These are phyloP conservation scores for Propithecus coquereli DNA, from an alignment of 2,113 vertebrate genomes.

Conservation along the genomic window DNA sequence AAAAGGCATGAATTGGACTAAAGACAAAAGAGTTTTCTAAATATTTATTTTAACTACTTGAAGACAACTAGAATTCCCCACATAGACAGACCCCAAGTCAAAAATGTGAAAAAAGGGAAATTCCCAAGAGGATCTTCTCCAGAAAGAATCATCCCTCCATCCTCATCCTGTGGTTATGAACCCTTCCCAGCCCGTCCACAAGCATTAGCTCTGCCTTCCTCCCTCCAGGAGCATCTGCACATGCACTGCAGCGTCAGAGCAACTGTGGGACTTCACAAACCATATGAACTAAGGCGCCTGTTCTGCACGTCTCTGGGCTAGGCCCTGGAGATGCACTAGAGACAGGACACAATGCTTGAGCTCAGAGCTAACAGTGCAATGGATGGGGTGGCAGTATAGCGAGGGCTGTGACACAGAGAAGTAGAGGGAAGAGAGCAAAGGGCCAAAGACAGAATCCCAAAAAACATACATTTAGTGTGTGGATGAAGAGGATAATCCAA, in stretches of 20 bases:
- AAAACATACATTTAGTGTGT: neutral
- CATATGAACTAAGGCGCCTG: neutral
- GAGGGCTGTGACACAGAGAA: neutral
- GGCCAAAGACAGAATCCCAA: neutral
- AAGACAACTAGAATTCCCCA: neutral
- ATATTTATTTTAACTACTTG: neutral
- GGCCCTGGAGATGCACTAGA: no score
- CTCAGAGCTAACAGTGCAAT: neutral
- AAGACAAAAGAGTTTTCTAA: neutral
- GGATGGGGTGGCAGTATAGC: neutral
- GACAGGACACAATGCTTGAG: neutral
- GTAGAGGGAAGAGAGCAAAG: neutral
- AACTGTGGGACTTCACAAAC: neutral
- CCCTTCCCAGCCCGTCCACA: neutral
- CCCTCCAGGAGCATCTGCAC: no score
- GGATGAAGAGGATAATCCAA: neutral
- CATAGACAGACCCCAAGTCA: neutral
- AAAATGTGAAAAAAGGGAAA: neutral
- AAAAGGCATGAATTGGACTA: neutral
- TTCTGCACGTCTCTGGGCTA: neutral
- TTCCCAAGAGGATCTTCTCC: neutral
- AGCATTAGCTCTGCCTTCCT: neutral
- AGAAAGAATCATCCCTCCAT: neutral
- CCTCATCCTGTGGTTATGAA: neutral
- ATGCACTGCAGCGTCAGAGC: neutral